Evolutionary conservation across 2,113 vertebrate species (phyloP), one percentile per base, ranked within the genome.

Genomic region (Myiozetetes cayanensis): DNA sequence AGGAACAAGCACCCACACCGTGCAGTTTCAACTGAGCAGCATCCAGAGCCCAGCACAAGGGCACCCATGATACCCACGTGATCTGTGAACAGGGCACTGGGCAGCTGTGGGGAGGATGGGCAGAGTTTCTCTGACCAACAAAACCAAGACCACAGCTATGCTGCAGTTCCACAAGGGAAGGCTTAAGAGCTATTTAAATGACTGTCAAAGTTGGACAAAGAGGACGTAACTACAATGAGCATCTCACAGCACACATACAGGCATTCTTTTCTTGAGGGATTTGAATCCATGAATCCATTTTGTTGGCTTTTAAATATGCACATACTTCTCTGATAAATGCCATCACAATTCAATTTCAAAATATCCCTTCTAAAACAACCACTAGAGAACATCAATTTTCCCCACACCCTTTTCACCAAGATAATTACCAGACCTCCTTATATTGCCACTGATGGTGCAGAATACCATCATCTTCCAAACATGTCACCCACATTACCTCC

Each of bases 191-290:
- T 28, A 39, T 43, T 19, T 73, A 73, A 68, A 91, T 43, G 73
- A 53, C 68, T 4, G 0, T 66, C 53, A 68, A 84, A 92, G 62
- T 27, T 41, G 65, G 59, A 55, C 9, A 84, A 8, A 62, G 39
- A 90, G 41, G 83, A 58, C 15, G 12, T 13, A 87, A 67, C 76
- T 72, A 49, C 20, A 56, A 17, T 39, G 87, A 68, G 44, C 1
- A 0, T 58, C 70, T 72, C 70, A 50, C 0, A 0, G 31, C 33
- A 59, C n/a, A 47, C 1, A 1, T 20, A 35, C n/a, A 35, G 68
- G n/a, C 31, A 23, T 14, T 74, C 52, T 79, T 88, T 68, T 72
- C 76, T 61, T 78, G 31, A 78, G 68, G 41, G 37, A 82, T 81
- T 82, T 88, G 71, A 77, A 96, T 68, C 73, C 68, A 68, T 25